Evolutionary conservation across 2,888 invertebrate genomes (phyloP).

Genomic region (Standfussiana lucernea): DNA sequence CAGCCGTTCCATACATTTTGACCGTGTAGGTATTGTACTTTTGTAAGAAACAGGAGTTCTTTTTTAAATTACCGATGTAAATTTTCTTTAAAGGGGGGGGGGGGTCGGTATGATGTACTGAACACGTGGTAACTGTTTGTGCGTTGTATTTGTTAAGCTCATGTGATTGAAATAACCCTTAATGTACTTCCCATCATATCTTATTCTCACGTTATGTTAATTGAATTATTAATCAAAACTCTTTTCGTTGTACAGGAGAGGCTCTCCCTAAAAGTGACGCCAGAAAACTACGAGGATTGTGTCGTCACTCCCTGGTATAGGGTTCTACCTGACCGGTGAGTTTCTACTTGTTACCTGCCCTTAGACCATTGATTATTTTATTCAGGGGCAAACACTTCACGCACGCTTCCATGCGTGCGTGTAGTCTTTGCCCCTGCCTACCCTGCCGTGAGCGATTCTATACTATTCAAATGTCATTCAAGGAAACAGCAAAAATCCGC

Average conservation of each 20-base stretch:
- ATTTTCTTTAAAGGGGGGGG: too few relatives aligned
- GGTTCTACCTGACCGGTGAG: constrained; percentile 85
- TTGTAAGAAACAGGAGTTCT: too few relatives aligned
- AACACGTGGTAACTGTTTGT: neutral
- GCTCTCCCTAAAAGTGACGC: constrained; percentile 86
- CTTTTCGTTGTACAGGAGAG: constrained; percentile 75
- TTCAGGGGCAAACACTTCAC: neutral
- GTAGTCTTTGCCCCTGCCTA: too few relatives aligned
- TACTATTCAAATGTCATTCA: neutral
- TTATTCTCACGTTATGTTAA: neutral
- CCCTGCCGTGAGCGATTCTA: neutral
- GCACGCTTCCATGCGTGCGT: too few relatives aligned
- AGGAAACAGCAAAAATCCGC: neutral
- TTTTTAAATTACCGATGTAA: too few relatives aligned
- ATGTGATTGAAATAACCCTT: neutral
- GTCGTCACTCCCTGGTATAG: constrained; percentile 97
- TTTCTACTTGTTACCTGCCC: neutral
- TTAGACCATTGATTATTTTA: neutral
- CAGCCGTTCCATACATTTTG: neutral
- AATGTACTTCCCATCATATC: neutral
- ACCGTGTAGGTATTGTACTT: too few relatives aligned
- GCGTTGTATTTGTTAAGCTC: neutral
- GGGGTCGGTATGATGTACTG: too few relatives aligned
- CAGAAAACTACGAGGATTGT: constrained; percentile 92
- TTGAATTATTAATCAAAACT: neutral